phyloP scores from a whole-genome alignment of 2,113 vertebrate species.

The Gnathochromis pfefferi region DNA sequence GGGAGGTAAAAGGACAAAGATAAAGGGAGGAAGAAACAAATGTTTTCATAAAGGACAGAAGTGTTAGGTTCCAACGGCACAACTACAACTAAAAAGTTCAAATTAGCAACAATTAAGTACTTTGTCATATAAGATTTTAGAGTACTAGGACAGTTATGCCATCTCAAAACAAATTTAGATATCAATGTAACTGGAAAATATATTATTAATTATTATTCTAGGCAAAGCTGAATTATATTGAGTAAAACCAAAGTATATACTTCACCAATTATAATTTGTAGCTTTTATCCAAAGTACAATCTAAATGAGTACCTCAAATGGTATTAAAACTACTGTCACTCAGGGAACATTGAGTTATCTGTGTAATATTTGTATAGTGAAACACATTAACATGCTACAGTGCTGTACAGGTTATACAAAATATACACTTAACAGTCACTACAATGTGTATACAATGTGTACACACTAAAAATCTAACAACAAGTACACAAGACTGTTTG shows the following conservation, averaged over 20 bases:
- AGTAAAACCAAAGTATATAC: background rate
- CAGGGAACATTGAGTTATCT: background rate
- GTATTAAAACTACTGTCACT: background rate
- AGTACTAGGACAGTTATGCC: background rate
- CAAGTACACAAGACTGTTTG: background rate
- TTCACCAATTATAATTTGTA: background rate
- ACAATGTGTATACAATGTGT: background rate
- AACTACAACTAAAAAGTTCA: background rate
- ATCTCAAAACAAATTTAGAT: background rate
- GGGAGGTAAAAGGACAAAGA: conserved; percentile 5
- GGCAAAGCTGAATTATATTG: background rate
- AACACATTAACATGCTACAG: background rate
- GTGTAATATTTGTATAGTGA: background rate
- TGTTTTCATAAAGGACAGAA: background rate
- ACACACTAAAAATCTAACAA: background rate
- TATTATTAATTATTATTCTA: background rate
- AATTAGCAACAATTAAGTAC: background rate
- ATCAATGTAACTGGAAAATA: background rate
- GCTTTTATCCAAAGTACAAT: background rate
- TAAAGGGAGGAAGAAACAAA: background rate
- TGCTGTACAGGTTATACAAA: background rate
- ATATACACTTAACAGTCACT: background rate
- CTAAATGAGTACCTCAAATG: background rate
- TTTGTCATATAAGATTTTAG: background rate
- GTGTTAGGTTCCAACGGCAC: background rate